These are phyloP conservation scores for Adelphocoris suturalis DNA, from an alignment of 2,888 invertebrate species.

Conservation along the genomic window DNA sequence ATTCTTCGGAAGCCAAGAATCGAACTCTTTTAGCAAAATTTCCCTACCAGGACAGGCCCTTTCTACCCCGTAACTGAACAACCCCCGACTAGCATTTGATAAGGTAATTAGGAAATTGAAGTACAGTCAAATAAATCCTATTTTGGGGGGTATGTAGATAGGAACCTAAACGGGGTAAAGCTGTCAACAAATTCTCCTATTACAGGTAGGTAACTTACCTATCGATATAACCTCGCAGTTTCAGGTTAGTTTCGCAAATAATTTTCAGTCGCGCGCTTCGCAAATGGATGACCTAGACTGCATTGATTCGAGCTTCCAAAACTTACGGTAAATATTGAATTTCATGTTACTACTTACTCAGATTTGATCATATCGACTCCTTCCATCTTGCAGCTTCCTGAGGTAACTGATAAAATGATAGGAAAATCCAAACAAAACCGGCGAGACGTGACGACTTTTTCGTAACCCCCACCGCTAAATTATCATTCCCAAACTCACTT, in stretches of 20 bases:
- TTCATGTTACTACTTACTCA: constrained; percentile 47
- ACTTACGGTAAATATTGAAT: not conserved
- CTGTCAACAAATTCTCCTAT: no score
- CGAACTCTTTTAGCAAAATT: no score
- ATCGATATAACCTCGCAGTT: not conserved
- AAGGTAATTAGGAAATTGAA: no score
- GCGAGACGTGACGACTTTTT: not conserved
- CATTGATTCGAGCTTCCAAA: not conserved
- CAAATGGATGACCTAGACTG: not conserved
- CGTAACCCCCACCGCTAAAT: not conserved
- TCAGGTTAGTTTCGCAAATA: not conserved
- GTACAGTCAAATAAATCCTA: no score
- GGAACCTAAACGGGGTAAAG: no score
- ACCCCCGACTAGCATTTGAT: no score
- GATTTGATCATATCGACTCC: constrained; percentile 66
- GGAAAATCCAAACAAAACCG: not conserved
- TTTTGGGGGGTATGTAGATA: no score
- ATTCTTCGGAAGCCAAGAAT: no score
- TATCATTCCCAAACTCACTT: no score
- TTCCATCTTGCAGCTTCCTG: constrained; percentile 17
- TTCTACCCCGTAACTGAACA: no score
- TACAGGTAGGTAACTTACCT: no score
- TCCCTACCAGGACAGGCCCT: no score
- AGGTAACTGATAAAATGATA: not conserved
- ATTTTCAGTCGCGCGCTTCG: not conserved